phyloP scores from a whole-genome alignment of 2,113 vertebrate species.

The Empidonax alnorum region DNA sequence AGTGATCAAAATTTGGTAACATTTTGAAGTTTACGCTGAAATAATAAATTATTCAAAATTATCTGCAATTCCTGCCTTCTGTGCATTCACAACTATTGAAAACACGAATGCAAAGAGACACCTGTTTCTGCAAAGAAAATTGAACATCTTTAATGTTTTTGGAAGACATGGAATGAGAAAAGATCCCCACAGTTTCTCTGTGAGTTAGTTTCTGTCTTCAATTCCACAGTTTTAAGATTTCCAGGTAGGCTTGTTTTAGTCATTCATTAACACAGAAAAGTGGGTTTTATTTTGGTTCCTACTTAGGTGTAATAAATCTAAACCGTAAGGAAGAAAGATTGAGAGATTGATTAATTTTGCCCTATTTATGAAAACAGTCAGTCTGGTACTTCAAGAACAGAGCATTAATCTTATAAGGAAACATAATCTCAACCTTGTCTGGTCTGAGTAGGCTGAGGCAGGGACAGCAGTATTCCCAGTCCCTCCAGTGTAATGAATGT shows the following conservation, averaged over 20 bases:
- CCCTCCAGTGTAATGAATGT: neutral
- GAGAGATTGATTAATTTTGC: constrained; percentile 19
- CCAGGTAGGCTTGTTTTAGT: neutral
- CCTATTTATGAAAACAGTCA: constrained; percentile 2
- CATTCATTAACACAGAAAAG: neutral
- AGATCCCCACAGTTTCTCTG: neutral
- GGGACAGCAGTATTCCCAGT: neutral
- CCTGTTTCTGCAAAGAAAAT: neutral
- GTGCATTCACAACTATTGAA: neutral
- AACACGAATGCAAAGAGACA: neutral
- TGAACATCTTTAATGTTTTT: neutral
- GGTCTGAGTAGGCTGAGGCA: neutral
- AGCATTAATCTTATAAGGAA: neutral
- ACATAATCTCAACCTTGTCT: neutral
- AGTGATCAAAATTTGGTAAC: neutral
- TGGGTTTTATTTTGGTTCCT: neutral
- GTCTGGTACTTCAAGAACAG: neutral
- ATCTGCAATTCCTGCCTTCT: neutral
- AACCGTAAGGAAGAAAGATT: neutral
- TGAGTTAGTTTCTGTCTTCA: neutral
- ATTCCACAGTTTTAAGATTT: neutral
- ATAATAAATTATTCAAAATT: neutral
- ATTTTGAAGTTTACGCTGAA: neutral
- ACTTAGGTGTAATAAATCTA: neutral
- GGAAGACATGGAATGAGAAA: neutral